A percentile compares a stretch with the other conserved stretches of the same genome.
Evolutionary conservation across 2,797 vertebrate species (phyloP).

Genomic region (Salmo trutta): DNA sequence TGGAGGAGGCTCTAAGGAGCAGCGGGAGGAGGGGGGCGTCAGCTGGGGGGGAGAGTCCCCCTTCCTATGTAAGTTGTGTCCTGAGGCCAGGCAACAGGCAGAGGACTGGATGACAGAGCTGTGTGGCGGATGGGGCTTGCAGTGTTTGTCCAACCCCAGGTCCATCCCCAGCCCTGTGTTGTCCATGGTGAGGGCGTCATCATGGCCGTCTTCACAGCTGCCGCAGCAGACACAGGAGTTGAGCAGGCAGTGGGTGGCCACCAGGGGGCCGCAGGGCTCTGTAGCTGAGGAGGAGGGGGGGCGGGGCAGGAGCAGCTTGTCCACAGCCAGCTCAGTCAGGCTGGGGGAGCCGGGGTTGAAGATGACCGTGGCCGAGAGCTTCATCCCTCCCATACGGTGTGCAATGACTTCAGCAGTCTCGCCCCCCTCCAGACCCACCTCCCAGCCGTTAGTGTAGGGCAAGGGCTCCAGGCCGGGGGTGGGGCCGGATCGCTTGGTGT

Average conservation of each 20-base stretch:
- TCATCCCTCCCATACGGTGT: constrained; percentile 95
- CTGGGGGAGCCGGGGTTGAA: constrained; percentile 92
- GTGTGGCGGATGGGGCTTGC: constrained; percentile 61
- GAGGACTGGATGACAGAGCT: constrained; percentile 81
- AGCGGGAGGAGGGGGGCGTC: constrained; percentile 53
- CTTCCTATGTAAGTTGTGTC: constrained; percentile 68
- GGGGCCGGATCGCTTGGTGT: constrained; percentile 55
- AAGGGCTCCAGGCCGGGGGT: constrained; percentile 73
- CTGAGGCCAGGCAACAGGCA: constrained; percentile 69
- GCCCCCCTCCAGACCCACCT: constrained; percentile 72
- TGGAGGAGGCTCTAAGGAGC: constrained; percentile 58
- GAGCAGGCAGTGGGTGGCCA: constrained; percentile 89
- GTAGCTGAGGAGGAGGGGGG: constrained; percentile 63
- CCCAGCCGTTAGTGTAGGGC: constrained; percentile 86
- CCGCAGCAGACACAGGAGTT: constrained; percentile 95
- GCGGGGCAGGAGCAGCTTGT: constrained; percentile 68
- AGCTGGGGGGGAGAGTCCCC: constrained; percentile 58
- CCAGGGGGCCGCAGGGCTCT: constrained; percentile 73
- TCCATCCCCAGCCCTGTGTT: constrained; percentile 49
- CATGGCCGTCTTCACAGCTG: constrained; percentile 84
- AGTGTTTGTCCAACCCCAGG: constrained; percentile 72
- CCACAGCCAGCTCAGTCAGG: constrained; percentile 73
- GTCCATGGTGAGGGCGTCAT: constrained; percentile 71
- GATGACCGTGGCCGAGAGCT: constrained; percentile 96
- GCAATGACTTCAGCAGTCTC: constrained; percentile 91